These are phyloP conservation scores for Lampris megalopsis DNA, from an alignment of 2,113 vertebrate genomes.

Conservation along the genomic window DNA sequence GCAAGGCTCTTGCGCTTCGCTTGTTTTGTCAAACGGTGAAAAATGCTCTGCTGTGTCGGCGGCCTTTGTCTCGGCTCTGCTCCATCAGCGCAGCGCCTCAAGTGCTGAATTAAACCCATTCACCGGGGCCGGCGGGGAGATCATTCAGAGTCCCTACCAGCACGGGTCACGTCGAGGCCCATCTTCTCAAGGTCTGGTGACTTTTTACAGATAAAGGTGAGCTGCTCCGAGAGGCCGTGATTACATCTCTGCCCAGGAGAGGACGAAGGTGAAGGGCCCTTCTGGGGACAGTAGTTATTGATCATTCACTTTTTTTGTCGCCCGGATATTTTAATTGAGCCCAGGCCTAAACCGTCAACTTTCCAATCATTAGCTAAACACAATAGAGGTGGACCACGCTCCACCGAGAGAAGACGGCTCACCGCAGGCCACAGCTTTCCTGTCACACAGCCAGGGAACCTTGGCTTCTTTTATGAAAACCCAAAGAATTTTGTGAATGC, in stretches of 20 bases:
- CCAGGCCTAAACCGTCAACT: background rate
- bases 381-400: background rate
- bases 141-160: background rate
- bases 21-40: slow-evolving; percentile 38
- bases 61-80: slow-evolving; percentile 23
- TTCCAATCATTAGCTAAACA: background rate
- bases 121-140: background rate
- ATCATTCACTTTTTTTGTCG: too few relatives aligned
- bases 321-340: too few relatives aligned
- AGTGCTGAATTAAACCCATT: slow-evolving; percentile 11
- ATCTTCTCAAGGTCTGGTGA: background rate
- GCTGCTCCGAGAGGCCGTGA: background rate
- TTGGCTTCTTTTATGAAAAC: background rate
- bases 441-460: background rate
- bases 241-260: too few relatives aligned
- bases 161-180: background rate
- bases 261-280: too few relatives aligned
- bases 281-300: too few relatives aligned
- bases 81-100: background rate
- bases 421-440: background rate
- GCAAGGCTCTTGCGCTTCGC: slow-evolving; percentile 9
- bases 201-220: background rate
- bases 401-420: background rate
- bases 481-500: background rate
- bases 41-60: slow-evolving; percentile 26